Percentiles rank a stretch among this genome's conserved stretches.
These are phyloP conservation scores for Caenorhabditis sinica DNA, from an alignment of 2,888 invertebrate genomes.

Conservation along the genomic window DNA sequence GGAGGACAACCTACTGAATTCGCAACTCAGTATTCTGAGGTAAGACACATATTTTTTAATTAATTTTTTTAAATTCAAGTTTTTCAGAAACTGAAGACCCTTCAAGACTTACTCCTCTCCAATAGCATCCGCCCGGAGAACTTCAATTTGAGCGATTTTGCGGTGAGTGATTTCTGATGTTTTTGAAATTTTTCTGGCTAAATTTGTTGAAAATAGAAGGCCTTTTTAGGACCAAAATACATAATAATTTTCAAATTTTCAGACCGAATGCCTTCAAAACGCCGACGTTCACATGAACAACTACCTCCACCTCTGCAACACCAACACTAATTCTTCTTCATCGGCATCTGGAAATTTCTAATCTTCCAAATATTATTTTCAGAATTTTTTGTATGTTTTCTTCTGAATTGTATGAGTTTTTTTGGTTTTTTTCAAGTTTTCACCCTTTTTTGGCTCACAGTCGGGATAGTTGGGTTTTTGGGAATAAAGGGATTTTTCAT, in stretches of 20 bases:
- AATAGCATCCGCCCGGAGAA: conserved; percentile 19
- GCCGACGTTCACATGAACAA: conserved; percentile 16
- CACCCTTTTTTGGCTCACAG: no score
- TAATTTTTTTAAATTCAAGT: not conserved
- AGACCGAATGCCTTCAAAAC: conserved; percentile 21
- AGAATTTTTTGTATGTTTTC: no score
- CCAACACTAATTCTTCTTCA: no score
- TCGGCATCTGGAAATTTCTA: no score
- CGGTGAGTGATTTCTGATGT: conserved; percentile 6
- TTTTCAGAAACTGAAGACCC: conserved; percentile 16
- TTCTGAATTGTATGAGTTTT: no score
- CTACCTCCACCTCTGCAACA: conserved; percentile 5
- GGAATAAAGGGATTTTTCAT: no score
- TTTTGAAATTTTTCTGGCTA: not conserved
- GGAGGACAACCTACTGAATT: not conserved
- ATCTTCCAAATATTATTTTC: no score
- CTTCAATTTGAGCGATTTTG: conserved; percentile 15
- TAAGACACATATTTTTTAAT: not conserved
- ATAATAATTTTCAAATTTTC: conserved; percentile 1
- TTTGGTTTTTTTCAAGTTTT: no score
- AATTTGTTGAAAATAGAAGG: not conserved
- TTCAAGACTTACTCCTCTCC: conserved; percentile 5
- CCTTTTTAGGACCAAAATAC: not conserved
- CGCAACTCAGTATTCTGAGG: not conserved
- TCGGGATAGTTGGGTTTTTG: no score